These are phyloP conservation scores for Oncorhynchus masou DNA, from an alignment of 2,113 vertebrate species.

Conservation along the genomic window DNA sequence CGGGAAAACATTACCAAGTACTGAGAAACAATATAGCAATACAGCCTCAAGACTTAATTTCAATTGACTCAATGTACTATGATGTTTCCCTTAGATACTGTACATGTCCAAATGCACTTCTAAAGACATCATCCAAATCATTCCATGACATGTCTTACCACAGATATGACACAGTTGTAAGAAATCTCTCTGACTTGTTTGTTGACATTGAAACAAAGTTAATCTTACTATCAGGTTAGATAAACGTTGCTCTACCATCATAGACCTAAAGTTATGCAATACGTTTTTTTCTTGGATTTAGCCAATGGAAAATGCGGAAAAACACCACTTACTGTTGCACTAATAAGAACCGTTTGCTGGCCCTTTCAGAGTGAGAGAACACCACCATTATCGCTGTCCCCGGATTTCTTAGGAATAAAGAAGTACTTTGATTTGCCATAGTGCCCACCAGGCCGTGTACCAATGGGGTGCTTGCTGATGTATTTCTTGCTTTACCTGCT, in stretches of 20 bases:
- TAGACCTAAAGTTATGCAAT: no score
- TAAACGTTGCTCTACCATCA: no score
- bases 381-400: not conserved
- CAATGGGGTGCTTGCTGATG: no score
- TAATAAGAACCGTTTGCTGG: not conserved
- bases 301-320: no score
- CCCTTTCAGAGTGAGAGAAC: not conserved
- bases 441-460: not conserved
- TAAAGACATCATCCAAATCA: conserved; percentile 27
- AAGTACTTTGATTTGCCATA: not conserved
- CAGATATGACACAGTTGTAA: conserved; percentile 5
- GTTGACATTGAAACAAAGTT: not conserved
- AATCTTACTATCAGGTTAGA: no score
- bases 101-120: conserved; percentile 36
- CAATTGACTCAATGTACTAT: conserved; percentile 29
- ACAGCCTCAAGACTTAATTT: conserved; percentile 48
- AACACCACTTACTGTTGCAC: no score
- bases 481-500: not conserved
- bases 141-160: conserved; percentile 12
- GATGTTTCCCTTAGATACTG: conserved; percentile 20
- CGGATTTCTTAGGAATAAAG: no score
- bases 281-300: no score
- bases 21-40: conserved; percentile 34
- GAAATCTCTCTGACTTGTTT: not conserved
- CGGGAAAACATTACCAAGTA: conserved; percentile 27